Base-by-base conservation (phyloP, 1,140 invertebrate genomes). In the Sitophilus oryzae region DNA sequence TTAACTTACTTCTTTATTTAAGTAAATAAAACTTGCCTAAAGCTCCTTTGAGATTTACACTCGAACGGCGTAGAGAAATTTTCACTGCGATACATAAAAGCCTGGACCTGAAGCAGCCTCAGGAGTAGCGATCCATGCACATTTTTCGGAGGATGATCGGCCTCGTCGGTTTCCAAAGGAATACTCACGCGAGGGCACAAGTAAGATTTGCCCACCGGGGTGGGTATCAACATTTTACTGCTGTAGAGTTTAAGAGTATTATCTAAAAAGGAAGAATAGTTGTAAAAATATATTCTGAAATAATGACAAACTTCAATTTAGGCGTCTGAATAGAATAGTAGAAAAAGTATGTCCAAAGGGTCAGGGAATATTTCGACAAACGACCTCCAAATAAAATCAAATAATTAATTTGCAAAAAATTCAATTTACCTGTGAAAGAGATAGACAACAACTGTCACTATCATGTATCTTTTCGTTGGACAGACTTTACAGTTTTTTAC, bases 141-240 rank as follows among this genome's bases (percentile, higher is more conserved):
- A 30, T 57, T 66, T 51, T 64, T 60, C n/a, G 63, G 64, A 15
- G 63, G 58, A 21, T 59, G 68, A 44, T 79, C 74, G 19, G 72
- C 72, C 41, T 77, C 72, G 19, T 71, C 63, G 3, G 68, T 58
- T 20, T 54, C 37, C n/a, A 82, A 58, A 2, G 76, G 72, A 0
- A 82, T 67, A 9, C 77, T 65, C n/a, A 76, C 78, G 69, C 90
- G 87, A 19, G 82, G 77, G 41, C 90, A 93, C 10, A 79, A 74
- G 64, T 84, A 93, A 0, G 89, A 89, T 65, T 89, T 87, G 3
- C 89, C 88, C 11, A 92, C 86, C 0, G 88, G 89, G 0, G 90
- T 93, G 1, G 86, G 83, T 60, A 91, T 91, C 36, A 90, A 68
- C 66, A 85, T 80, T 1, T 80, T 73, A 14, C 76, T 76, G 50